Base-by-base conservation (phyloP, 2,888 invertebrate species). In the Clostera curtula region DNA sequence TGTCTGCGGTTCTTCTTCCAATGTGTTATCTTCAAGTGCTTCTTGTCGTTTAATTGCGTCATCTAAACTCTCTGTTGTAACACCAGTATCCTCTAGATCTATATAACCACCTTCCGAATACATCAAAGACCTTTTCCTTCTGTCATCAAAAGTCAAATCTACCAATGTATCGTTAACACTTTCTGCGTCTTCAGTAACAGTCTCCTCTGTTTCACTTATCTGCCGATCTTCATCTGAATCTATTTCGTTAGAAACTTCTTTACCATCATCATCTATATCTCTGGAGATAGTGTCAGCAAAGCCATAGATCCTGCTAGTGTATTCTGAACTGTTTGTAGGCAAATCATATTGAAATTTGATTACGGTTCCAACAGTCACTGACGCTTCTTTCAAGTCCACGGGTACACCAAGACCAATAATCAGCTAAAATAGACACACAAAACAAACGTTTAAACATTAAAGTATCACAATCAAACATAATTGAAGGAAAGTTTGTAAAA, bases 381-480 rank as follows among this genome's bases (percentile, higher is more conserved):
- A 79, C 41, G 87, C 80, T 53, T 87, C 85, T 58, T 86, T 85
- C 8, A 88, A 67, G 52, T 89, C 89, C 13, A 89, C 86, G 2
- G 90, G 89, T 12, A 90, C 72, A 54, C 90, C 90, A 31, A 90
- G 72, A 51, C 90, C 90, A 26, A 88, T 83, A 42, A 90, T 88
- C 44, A 90, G 85, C 90, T 90, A 67, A 19, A 74, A 24, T n/a
- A n/a, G n/a, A n/a, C n/a, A n/a, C n/a, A n/a, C n/a, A n/a, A n/a
- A n/a, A n/a, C n/a, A n/a, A n/a, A n/a, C n/a, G n/a, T n/a, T n/a
- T n/a, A n/a, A n/a, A n/a, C n/a, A n/a, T n/a, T n/a, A n/a, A n/a
- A n/a, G n/a, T n/a, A n/a, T n/a, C n/a, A n/a, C n/a, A n/a, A n/a
- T n/a, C n/a, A n/a, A n/a, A n/a, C n/a, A n/a, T n/a, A n/a, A n/a